Conservation (phyloP, 1,140 invertebrate species). For the Zaprionus camerounensis region DNA sequence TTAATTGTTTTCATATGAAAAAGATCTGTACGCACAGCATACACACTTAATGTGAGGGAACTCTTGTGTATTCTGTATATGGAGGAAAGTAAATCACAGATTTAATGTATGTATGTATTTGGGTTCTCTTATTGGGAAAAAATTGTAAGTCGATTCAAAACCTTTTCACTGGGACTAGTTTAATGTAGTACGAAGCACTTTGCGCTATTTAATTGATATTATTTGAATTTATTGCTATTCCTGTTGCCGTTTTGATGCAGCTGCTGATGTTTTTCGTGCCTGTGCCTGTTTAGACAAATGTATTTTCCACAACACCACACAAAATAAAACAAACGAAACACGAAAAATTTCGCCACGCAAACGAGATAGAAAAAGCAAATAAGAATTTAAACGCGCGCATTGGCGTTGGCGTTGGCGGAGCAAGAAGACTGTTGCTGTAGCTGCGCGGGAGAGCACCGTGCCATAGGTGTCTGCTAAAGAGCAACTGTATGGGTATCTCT, state of each 20-base stretch:
- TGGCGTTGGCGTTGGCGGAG: constrained; percentile 57
- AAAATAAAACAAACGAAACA: constrained; percentile 83
- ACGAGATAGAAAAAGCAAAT: constrained; percentile 81
- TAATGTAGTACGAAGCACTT: constrained; percentile 1
- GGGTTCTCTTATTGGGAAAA: constrained; percentile 11
- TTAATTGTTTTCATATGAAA: constrained; percentile 22
- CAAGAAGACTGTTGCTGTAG: constrained; percentile 52
- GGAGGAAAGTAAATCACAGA: constrained; percentile 19
- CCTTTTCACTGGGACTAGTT: constrained; percentile 5
- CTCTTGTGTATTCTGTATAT: constrained; percentile 14
- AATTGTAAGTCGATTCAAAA: constrained; percentile 13
- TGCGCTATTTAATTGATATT: constrained; percentile 6
- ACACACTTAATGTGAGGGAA: background rate
- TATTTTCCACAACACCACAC: constrained; percentile 59
- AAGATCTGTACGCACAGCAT: constrained; percentile 6
- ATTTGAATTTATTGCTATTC: constrained; percentile 20
- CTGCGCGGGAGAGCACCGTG: constrained; percentile 65
- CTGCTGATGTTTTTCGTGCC: constrained; percentile 16
- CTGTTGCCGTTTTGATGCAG: background rate
- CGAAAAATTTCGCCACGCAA: constrained; percentile 82
- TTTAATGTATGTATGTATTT: constrained; percentile 7
- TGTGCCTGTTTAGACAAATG: constrained; percentile 40
- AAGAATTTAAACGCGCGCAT: constrained; percentile 79
- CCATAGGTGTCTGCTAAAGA: constrained; percentile 18
- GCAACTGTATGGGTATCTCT: constrained; percentile 11